A percentile compares a stretch with the other conserved stretches of the same genome.
Evolutionary conservation across 2,113 vertebrate species (phyloP).

Genomic region (Larimichthys polyactis): DNA sequence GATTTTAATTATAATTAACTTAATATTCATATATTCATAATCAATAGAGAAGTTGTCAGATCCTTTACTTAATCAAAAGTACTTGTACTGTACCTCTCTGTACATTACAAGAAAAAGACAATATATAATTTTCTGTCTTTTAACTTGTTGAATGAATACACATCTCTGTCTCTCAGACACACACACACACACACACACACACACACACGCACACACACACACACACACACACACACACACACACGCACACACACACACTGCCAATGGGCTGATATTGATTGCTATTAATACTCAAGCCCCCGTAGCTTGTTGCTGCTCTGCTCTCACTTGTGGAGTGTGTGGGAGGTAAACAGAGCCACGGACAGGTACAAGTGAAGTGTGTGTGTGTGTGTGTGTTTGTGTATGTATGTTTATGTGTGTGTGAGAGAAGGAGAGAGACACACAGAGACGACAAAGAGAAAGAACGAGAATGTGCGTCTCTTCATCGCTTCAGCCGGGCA

Average conservation of each 20-base stretch:
- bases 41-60: too few relatives aligned
- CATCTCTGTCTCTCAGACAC: too few relatives aligned
- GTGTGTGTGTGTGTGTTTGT: conserved; percentile 2
- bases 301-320: conserved; percentile 68
- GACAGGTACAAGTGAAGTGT: conserved; percentile 55
- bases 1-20: too few relatives aligned
- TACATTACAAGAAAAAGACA: too few relatives aligned
- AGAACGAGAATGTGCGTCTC: conserved; percentile 38
- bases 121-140: background rate
- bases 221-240: too few relatives aligned
- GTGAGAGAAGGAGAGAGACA: background rate
- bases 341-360: conserved; percentile 43
- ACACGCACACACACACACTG: conserved; percentile 9
- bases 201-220: too few relatives aligned
- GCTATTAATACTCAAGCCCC: conserved; percentile 51
- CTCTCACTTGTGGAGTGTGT: conserved; percentile 75
- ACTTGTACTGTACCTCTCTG: too few relatives aligned
- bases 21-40: too few relatives aligned
- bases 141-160: too few relatives aligned
- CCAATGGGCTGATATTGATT: conserved; percentile 52
- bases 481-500: conserved; percentile 53
- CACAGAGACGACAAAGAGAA: background rate
- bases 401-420: background rate
- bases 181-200: too few relatives aligned
- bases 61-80: too few relatives aligned